phyloP scores from a whole-genome alignment of 2,113 vertebrate genomes.

The Oreochromis aureus region DNA sequence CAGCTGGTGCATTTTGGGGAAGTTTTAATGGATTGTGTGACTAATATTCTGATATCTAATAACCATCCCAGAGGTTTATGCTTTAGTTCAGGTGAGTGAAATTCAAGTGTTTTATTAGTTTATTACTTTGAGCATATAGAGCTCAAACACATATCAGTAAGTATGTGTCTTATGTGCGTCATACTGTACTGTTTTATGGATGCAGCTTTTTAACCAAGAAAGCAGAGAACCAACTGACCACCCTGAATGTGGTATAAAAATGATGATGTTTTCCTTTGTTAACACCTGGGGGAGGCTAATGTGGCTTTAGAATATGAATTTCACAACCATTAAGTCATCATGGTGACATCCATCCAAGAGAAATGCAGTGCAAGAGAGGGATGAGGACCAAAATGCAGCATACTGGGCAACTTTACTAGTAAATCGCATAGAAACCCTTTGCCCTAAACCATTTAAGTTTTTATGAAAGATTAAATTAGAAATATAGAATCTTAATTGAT shows the following conservation, averaged over 20 bases:
- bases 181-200: not conserved
- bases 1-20: fast-evolving
- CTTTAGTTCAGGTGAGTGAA: not conserved
- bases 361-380: not conserved
- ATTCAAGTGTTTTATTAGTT: not conserved
- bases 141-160: not conserved
- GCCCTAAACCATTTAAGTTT: not conserved
- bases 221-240: not conserved
- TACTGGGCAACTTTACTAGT: not conserved
- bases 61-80: not conserved
- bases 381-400: not conserved
- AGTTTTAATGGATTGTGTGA: not conserved
- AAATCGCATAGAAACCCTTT: not conserved
- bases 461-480: not conserved
- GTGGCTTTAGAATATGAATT: not conserved
- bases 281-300: not conserved
- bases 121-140: not conserved
- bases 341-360: not conserved
- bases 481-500: not conserved
- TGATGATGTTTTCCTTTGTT: not conserved
- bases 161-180: not conserved
- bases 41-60: not conserved
- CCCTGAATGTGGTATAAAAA: no score
- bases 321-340: not conserved
- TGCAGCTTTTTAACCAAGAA: not conserved